phyloP scores from a whole-genome alignment of 2,113 vertebrate species.

The Microtus richardsoni region DNA sequence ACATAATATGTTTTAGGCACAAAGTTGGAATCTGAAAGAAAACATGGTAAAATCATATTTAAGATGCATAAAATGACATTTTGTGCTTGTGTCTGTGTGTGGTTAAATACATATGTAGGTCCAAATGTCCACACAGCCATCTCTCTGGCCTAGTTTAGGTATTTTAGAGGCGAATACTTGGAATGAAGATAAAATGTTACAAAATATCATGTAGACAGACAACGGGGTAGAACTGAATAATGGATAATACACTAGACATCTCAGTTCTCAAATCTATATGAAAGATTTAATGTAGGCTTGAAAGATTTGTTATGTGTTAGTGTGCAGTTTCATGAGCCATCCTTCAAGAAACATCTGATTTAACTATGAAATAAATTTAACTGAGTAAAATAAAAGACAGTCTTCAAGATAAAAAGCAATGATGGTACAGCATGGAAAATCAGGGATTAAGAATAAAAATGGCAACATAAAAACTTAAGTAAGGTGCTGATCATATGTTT shows the following conservation, averaged over 20 bases:
- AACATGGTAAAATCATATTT: neutral
- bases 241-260: fast-evolving
- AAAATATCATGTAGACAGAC: neutral
- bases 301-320: neutral
- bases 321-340: neutral
- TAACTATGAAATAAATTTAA: neutral
- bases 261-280: neutral
- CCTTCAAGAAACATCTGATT: neutral
- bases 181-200: neutral
- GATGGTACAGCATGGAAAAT: neutral
- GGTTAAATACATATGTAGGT: neutral
- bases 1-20: neutral
- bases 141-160: neutral
- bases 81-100: neutral
- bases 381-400: neutral
- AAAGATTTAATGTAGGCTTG: neutral
- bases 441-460: neutral
- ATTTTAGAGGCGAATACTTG: neutral
- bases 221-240: neutral
- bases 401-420: neutral
- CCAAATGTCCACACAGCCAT: neutral
- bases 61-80: neutral
- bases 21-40: neutral
- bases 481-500: neutral
- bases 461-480: neutral